A percentile compares a stretch with the other conserved stretches of the same genome.
Conservation (phyloP, 2,888 invertebrate species). For the Cheilosia vulpina region DNA sequence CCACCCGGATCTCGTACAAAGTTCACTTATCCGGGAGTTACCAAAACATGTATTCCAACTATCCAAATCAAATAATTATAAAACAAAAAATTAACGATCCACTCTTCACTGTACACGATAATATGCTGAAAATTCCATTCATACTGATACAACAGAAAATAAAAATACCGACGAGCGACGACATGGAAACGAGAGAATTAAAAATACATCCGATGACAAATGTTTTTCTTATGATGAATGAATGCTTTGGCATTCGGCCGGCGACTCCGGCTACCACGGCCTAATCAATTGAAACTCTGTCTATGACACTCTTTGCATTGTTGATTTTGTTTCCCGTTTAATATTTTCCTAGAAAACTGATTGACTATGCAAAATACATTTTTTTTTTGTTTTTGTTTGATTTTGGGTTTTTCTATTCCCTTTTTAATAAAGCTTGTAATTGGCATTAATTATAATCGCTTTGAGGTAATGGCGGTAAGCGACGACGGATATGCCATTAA, state of each 20-base stretch:
- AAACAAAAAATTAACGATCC: not conserved
- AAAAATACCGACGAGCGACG: not conserved
- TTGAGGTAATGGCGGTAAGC: not conserved
- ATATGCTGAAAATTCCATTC: slow-evolving; percentile 29
- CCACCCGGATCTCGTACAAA: not conserved
- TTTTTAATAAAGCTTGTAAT: slow-evolving; percentile 30
- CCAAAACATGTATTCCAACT: not conserved
- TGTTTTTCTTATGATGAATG: slow-evolving; percentile 64
- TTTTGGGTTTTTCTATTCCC: slow-evolving; percentile 16
- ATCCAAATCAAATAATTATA: slow-evolving; percentile 4
- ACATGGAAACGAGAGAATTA: slow-evolving; percentile 13
- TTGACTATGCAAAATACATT: slow-evolving; percentile 16
- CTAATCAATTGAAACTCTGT: slow-evolving; percentile 23
- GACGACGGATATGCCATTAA: slow-evolving; percentile 44
- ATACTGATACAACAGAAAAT: slow-evolving; percentile 1
- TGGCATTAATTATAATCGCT: slow-evolving; percentile 43
- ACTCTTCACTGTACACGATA: slow-evolving; percentile 38
- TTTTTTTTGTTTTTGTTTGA: slow-evolving; percentile 32
- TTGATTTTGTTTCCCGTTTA: slow-evolving; percentile 5
- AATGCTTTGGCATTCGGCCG: not conserved
- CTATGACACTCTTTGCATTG: slow-evolving; percentile 24
- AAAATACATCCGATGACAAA: slow-evolving; percentile 33
- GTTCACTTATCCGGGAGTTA: not conserved
- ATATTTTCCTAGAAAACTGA: slow-evolving; percentile 16
- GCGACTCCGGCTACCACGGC: slow-evolving; percentile 9